These are phyloP conservation scores for Otus scops DNA, from an alignment of 2,797 vertebrate species.

Conservation along the genomic window DNA sequence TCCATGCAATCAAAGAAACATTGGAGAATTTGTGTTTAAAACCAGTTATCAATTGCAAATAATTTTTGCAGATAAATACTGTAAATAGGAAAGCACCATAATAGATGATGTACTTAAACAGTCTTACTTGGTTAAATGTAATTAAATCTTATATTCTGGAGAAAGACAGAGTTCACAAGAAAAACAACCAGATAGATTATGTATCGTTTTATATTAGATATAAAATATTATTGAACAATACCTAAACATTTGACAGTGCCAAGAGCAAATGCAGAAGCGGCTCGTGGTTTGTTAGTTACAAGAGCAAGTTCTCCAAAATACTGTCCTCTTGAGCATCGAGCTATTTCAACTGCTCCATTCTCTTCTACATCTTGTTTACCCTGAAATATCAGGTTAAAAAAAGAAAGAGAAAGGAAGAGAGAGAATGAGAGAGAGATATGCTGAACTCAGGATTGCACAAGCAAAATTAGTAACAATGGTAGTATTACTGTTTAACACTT, in stretches of 20 bases:
- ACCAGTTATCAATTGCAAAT: neutral
- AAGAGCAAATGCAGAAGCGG: slow-evolving; percentile 94
- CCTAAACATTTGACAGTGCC: slow-evolving; percentile 97
- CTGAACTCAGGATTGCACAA: neutral
- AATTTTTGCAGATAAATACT: neutral
- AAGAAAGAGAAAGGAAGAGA: neutral
- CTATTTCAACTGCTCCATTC: slow-evolving; percentile 91
- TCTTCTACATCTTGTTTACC: slow-evolving; percentile 78
- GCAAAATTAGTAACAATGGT: neutral
- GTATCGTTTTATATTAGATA: neutral
- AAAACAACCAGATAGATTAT: neutral
- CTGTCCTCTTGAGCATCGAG: slow-evolving; percentile 91
- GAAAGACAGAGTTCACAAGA: neutral
- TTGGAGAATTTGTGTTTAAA: neutral
- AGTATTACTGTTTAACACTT: neutral
- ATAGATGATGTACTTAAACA: neutral
- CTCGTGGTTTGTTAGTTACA: slow-evolving; percentile 97
- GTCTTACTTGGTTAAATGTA: neutral
- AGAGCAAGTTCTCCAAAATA: slow-evolving; percentile 98
- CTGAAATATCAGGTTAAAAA: slow-evolving; percentile 49
- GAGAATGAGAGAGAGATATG: neutral
- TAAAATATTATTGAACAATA: slow-evolving; percentile 65
- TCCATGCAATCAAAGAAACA: neutral
- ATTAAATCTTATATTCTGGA: neutral
- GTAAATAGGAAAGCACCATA: neutral